Evolutionary conservation across 2,113 vertebrate genomes (phyloP), one percentile per base, ranked within the genome.

Genomic region (Desmodus rotundus): DNA sequence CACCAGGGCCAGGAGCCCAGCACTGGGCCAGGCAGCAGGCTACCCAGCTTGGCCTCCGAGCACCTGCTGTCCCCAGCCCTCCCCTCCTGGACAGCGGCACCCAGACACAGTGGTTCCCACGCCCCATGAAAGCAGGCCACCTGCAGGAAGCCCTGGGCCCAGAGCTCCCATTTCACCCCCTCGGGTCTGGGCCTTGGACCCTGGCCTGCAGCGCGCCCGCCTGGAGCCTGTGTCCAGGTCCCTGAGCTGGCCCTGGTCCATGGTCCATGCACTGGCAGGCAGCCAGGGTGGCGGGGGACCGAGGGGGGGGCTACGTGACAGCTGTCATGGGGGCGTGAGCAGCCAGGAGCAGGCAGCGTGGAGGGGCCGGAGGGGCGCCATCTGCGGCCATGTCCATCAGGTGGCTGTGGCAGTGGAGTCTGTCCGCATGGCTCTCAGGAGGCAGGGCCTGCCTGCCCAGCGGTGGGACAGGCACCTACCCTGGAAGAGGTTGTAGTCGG

Each of bases 401-500:
- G 61, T 15, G 13, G 31, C 61, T 28, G 61, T 13, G 26, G 61
- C 61, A 15, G 61, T 33, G 28, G 61, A 1, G 56, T 58, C 58
- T 28, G 14, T 65, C 61, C 16, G 26, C 61, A 15, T 15, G 28
- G 61, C 61, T 6, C 61, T 65, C 61, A 7, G 31, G 31, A 33
- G 61, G 31, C 61, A 14, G 26, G 61, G 61, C 28, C 61, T 15
- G 5, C 61, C 24, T 28, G 24, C 58, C 24, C 9, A 2, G 24
- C 4, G 61, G 61, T 5, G 14, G 50, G 50, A 2, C 0, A 1
- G 33, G 26, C 80, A 98, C 99, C 96, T 98, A 99, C 99, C 98
- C 78, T 89, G 33, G 85, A 99, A 99, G 78, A 99, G 98, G 97
- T 97, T 99, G 81, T 86, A 98, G 76, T 99, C 99, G 1, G 98